phyloP scores from a whole-genome alignment of 2,797 vertebrate genomes.

The Xiphophorus birchmanni region DNA sequence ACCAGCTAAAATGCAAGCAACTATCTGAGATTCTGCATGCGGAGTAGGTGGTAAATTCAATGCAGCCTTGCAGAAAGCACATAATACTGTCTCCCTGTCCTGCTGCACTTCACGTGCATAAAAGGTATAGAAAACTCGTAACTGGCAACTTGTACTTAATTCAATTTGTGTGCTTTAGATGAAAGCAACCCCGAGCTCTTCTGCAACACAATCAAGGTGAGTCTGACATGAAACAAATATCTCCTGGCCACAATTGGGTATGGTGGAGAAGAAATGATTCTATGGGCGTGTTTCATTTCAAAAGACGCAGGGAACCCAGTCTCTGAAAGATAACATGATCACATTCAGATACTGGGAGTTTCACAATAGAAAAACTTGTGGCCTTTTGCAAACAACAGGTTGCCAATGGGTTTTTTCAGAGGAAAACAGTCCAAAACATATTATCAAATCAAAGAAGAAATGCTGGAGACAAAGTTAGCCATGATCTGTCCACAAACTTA shows the following conservation, averaged over 20 bases:
- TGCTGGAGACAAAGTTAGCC: background rate
- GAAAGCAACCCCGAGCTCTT: background rate
- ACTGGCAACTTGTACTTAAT: background rate
- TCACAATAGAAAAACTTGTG: background rate
- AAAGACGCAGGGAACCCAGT: background rate
- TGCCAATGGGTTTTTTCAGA: background rate
- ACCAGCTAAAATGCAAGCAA: background rate
- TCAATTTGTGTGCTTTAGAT: background rate
- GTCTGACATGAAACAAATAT: background rate
- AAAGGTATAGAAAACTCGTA: background rate
- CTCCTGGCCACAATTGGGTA: background rate
- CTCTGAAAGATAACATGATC: background rate
- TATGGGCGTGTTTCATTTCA: background rate
- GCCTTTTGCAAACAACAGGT: background rate
- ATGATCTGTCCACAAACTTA: background rate
- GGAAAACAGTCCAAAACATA: background rate
- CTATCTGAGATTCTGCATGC: background rate
- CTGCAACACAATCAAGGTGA: background rate
- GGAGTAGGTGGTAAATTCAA: background rate
- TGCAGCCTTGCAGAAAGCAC: background rate
- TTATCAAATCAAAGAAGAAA: background rate
- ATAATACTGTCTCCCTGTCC: background rate
- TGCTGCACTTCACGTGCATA: background rate
- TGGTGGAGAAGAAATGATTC: background rate
- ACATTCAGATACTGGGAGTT: background rate